phyloP scores from a whole-genome alignment of 2,797 vertebrate species.

The Epinephelus malabaricus region DNA sequence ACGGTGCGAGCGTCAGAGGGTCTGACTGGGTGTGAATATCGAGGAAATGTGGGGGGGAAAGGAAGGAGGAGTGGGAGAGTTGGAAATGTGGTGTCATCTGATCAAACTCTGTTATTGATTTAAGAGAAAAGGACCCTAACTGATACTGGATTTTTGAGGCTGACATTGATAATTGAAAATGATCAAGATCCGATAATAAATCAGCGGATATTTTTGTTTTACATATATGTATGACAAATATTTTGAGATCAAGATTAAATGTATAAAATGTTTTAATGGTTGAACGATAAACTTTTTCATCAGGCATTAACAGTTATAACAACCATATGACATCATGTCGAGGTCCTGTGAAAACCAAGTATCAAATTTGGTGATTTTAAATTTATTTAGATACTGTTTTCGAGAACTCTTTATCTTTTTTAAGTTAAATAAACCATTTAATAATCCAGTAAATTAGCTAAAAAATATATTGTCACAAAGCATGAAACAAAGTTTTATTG shows the following conservation, averaged over 20 bases:
- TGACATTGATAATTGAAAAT: background rate
- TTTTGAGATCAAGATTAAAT: background rate
- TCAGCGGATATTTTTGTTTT: background rate
- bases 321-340: background rate
- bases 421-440: background rate
- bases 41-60: slow-evolving; percentile 28
- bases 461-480: background rate
- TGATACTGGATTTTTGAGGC: background rate
- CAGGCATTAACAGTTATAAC: background rate
- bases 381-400: background rate
- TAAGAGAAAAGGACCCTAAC: slow-evolving; percentile 6
- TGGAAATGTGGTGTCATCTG: slow-evolving; percentile 10
- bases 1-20: slow-evolving; percentile 44
- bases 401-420: background rate
- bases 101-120: slow-evolving; percentile 26
- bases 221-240: background rate
- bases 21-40: slow-evolving; percentile 48
- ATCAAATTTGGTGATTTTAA: background rate
- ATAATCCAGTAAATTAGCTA: background rate
- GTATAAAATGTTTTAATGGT: background rate
- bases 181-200: background rate
- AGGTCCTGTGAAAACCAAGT: background rate
- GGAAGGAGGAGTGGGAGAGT: slow-evolving; percentile 6
- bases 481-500: background rate
- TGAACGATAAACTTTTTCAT: background rate